Conservation (phyloP, 2,113 vertebrate genomes). For the Chauna torquata region DNA sequence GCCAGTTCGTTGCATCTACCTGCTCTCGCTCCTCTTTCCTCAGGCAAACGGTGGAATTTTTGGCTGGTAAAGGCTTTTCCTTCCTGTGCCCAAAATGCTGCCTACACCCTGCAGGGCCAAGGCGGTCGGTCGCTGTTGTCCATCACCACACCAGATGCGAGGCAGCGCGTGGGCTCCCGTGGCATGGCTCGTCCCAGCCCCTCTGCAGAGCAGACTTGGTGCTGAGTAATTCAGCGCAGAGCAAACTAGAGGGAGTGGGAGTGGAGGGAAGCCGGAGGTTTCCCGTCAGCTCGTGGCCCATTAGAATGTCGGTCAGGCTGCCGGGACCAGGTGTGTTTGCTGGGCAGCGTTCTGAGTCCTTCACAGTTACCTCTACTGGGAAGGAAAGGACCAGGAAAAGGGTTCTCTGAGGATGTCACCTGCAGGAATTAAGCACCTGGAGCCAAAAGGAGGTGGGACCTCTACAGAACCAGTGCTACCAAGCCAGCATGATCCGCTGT, state of each 20-base stretch:
- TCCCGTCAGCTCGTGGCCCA: not conserved
- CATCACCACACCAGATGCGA: not conserved
- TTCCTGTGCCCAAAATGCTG: not conserved
- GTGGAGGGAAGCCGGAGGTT: not conserved
- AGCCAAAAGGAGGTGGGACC: not conserved
- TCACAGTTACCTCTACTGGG: not conserved
- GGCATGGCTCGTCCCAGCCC: fast-evolving
- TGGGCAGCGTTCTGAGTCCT: not conserved
- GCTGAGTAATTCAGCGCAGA: not conserved
- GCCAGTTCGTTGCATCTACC: not conserved
- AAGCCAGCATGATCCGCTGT: not conserved
- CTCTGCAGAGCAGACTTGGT: not conserved
- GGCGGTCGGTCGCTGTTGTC: fast-evolving
- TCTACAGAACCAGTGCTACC: not conserved
- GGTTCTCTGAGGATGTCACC: not conserved
- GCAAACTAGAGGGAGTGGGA: not conserved
- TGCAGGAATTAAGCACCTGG: not conserved
- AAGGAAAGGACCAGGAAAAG: not conserved
- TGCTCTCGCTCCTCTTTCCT: not conserved
- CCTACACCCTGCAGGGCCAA: not conserved
- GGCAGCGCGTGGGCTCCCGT: fast-evolving
- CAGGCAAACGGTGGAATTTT: fast-evolving
- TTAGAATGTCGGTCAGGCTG: too few relatives aligned
- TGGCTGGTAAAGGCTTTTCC: not conserved
- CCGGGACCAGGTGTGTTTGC: not conserved